These are phyloP conservation scores for Acomys russatus DNA, from an alignment of 2,797 vertebrate genomes.

Conservation along the genomic window DNA sequence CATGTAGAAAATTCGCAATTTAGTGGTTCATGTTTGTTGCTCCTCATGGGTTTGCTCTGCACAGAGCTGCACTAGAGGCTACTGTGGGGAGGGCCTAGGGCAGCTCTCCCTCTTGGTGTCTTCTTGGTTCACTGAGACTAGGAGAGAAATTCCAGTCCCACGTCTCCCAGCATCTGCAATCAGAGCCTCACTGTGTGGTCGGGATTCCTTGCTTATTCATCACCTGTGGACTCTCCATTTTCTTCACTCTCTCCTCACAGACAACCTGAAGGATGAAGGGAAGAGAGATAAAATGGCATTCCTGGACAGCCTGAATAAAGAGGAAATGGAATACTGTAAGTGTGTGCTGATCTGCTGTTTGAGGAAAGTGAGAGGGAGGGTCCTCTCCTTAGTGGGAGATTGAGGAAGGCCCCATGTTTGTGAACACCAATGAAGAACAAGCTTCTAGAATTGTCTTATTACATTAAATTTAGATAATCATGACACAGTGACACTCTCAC, in stretches of 20 bases:
- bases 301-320: neutral
- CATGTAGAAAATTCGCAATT: neutral
- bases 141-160: neutral
- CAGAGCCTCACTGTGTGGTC: neutral
- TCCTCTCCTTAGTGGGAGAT: neutral
- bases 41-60: neutral
- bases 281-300: slow-evolving; percentile 20
- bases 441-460: neutral
- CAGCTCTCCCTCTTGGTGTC: neutral
- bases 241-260: slow-evolving; percentile 10
- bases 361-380: neutral
- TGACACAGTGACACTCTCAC: neutral
- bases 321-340: neutral
- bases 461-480: neutral
- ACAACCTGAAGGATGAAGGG: neutral
- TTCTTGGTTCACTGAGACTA: neutral
- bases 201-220: neutral
- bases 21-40: neutral
- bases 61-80: neutral
- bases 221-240: neutral
- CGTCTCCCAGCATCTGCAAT: neutral
- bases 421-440: neutral
- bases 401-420: neutral
- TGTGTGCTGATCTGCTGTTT: neutral
- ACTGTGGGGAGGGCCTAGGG: neutral